Evolutionary conservation across 1,140 invertebrate species (phyloP).

Genomic region (Penaeus japonicus): DNA sequence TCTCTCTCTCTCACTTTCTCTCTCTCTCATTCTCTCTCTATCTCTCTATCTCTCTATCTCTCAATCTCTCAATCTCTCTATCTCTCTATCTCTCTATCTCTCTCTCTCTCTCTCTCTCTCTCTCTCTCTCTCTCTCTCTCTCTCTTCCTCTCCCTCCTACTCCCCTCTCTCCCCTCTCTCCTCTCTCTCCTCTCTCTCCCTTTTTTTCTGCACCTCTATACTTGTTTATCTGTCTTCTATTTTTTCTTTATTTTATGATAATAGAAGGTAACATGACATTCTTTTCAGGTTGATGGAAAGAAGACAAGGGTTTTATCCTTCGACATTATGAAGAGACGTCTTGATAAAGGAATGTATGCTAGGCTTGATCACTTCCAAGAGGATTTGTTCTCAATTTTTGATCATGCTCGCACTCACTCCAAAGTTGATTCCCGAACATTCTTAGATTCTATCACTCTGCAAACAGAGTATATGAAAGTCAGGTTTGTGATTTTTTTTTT

Average conservation of each 20-base stretch:
- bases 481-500: slow-evolving; percentile 26
- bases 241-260: not conserved
- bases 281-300: slow-evolving; percentile 36
- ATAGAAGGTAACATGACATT: not conserved
- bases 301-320: slow-evolving; percentile 81
- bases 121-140: too few species aligned
- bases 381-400: slow-evolving; percentile 93
- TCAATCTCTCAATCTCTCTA: too few species aligned
- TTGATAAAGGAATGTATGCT: slow-evolving; percentile 89
- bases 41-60: too few species aligned
- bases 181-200: too few species aligned
- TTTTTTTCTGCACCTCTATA: too few species aligned
- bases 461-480: slow-evolving; percentile 85
- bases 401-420: slow-evolving; percentile 84
- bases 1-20: too few species aligned
- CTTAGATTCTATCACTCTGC: slow-evolving; percentile 93
- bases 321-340: slow-evolving; percentile 83
- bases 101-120: too few species aligned
- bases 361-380: slow-evolving; percentile 95
- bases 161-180: too few species aligned
- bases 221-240: not conserved
- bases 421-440: slow-evolving; percentile 89
- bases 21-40: too few species aligned
- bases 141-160: too few species aligned
- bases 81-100: too few species aligned